Base-by-base conservation (phyloP, 1,140 invertebrate species). In the Halictus rubicundus region DNA sequence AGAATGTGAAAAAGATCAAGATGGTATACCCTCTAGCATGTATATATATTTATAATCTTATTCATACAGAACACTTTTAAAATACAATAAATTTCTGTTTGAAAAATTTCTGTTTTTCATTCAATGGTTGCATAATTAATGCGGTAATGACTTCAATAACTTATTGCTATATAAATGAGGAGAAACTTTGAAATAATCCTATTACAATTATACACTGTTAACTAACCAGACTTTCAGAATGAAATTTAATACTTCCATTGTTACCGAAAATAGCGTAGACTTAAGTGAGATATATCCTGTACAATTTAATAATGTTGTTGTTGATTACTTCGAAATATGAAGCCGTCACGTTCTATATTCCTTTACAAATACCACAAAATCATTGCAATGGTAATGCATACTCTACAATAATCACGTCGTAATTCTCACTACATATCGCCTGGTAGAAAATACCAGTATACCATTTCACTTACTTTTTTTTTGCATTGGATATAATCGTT, bases 221-320 rank as follows among this genome's bases (percentile, higher is more conserved):
- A 78, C 60, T 78, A 78, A 78, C 23, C 76, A 71, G 32, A 78
- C 68, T 78, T 64, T 46, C 32, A 72, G 60, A 74, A 72, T 42
- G 60, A 69, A 54, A 70, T 64, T 25, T 65, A 72, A 78, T 72
- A 78, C 76, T 78, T 78, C 54, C 60, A 57, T 54, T 64, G 37
- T 46, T 42, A 61, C 49, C 46, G 76, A 54, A 78, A 72, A 78
- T 72, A 78, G 21, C 10, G 68, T 52, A 71, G 46, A 71, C 63
- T 64, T 52, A 71, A 54, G 12, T 46, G 52, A 37, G 54, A 39
- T 64, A 39, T 64, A 64, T 54, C n/a, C 16, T 65, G 68, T 61
- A 61, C n/a, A 60, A 32, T 37, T 77, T 8, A 52, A 49, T 32
- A 27, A 8, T 32, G 42, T 25, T 60, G 54, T 49, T 76, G 32